Percentiles rank a stretch among this genome's conserved stretches.
Evolutionary conservation across 2,113 vertebrate species (phyloP).

Genomic region (Tamias sibiricus): DNA sequence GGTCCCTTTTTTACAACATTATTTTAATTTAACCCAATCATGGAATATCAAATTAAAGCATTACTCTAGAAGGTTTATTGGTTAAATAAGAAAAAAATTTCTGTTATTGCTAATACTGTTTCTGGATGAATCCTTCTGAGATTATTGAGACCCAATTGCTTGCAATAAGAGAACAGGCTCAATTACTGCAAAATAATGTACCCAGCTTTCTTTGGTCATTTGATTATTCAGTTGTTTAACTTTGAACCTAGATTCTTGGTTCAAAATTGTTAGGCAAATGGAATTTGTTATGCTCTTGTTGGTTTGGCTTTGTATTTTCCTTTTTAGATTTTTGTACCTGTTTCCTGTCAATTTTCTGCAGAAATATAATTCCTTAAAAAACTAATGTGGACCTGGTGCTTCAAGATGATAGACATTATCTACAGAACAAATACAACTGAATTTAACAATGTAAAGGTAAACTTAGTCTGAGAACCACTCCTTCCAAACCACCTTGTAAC

Average conservation of each 20-base stretch:
- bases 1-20: too few species aligned
- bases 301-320: not conserved
- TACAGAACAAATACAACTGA: too few species aligned
- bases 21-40: not conserved
- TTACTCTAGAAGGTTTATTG: not conserved
- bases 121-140: not conserved
- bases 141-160: not conserved
- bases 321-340: not conserved
- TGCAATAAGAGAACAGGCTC: not conserved
- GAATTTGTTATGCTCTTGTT: not conserved
- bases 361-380: not conserved
- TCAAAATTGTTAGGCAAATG: not conserved
- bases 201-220: not conserved
- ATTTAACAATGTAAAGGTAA: too few species aligned
- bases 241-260: not conserved
- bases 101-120: not conserved
- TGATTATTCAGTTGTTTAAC: not conserved
- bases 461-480: too few species aligned
- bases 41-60: not conserved
- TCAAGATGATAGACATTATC: not conserved
- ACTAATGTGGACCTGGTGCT: not conserved
- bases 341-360: not conserved
- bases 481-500: too few species aligned
- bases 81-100: too few species aligned
- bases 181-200: not conserved